Percentiles rank a stretch among this genome's conserved stretches.
These are phyloP conservation scores for Nephrotoma flavescens DNA, from an alignment of 2,888 invertebrate genomes.

Conservation along the genomic window DNA sequence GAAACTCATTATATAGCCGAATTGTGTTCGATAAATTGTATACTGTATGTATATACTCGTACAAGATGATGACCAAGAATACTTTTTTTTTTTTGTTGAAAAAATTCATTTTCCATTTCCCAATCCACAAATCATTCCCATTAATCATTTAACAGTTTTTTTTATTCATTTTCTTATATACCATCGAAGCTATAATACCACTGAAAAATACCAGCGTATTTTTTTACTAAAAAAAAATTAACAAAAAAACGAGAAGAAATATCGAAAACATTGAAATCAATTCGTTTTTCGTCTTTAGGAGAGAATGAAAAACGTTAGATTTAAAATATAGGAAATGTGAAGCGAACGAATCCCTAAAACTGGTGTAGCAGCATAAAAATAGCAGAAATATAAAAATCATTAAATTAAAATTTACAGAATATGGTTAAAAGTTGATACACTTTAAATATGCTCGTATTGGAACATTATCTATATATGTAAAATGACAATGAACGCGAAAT, in stretches of 20 bases:
- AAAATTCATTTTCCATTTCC: too few relatives aligned
- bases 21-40: not conserved
- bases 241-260: not conserved
- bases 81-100: not conserved
- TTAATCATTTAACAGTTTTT: not conserved
- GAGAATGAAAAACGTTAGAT: not conserved
- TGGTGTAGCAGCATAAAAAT: not conserved
- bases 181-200: not conserved
- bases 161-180: not conserved
- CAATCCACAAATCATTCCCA: constrained; percentile 1
- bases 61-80: not conserved
- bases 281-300: not conserved
- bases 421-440: not conserved
- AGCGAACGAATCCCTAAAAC: not conserved
- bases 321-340: not conserved
- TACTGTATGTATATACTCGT: not conserved
- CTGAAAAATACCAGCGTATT: not conserved
- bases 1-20: not conserved
- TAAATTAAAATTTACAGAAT: not conserved
- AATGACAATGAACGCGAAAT: too few relatives aligned
- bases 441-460: not conserved
- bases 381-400: not conserved
- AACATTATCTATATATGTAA: too few relatives aligned
- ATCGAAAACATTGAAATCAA: not conserved
- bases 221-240: not conserved